phyloP scores from a whole-genome alignment of 2,113 vertebrate species.

The Corydoras maculifer region DNA sequence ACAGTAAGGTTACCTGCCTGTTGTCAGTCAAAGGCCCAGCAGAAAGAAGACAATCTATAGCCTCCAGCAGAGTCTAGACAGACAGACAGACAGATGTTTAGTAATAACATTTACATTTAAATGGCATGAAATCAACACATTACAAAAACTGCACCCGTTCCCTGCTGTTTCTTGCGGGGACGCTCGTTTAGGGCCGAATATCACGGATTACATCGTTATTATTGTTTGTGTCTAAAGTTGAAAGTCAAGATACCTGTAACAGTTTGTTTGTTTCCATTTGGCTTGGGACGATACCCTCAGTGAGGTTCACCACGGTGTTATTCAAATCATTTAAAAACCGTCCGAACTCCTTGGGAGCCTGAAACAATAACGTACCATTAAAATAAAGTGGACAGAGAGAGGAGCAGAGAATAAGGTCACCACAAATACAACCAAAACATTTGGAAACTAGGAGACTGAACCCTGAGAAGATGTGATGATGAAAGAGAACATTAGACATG shows the following conservation, averaged over 20 bases:
- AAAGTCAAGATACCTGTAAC: conserved; percentile 44
- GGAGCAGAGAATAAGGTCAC: neutral
- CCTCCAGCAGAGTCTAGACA: conserved; percentile 45
- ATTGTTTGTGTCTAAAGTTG: neutral
- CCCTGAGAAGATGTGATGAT: no score
- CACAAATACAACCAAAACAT: no score
- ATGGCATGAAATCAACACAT: neutral
- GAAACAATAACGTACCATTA: neutral
- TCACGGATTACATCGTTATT: no score
- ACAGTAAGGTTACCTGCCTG: conserved; percentile 48
- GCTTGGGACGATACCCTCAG: neutral
- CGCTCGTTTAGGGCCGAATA: no score
- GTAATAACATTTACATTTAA: neutral
- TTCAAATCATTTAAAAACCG: conserved; percentile 19
- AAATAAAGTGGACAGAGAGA: conserved; percentile 2
- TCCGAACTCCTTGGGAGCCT: conserved; percentile 19
- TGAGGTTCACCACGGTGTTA: conserved; percentile 34
- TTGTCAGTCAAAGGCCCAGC: conserved; percentile 27
- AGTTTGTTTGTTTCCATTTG: conserved; percentile 21
- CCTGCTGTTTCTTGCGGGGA: no score
- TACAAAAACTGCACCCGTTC: no score
- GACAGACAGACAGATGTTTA: neutral
- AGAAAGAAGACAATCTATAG: conserved; percentile 50
- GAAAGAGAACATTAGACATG: no score
- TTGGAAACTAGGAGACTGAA: no score